Conservation (phyloP, 1,140 invertebrate genomes). For the Bilobella aurantiaca region DNA sequence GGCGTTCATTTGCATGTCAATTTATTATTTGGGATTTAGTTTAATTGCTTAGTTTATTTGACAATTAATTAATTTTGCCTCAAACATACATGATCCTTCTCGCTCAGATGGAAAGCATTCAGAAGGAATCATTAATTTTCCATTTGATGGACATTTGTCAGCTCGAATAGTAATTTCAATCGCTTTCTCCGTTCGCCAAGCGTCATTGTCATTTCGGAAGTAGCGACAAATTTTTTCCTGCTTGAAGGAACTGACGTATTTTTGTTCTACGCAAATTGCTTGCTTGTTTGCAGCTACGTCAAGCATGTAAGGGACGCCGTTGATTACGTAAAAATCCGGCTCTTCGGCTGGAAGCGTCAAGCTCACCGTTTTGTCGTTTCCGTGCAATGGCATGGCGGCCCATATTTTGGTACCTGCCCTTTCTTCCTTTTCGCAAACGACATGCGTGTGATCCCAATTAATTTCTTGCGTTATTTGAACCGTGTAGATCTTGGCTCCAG, state of each 20-base stretch:
- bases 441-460: constrained; percentile 3
- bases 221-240: background rate
- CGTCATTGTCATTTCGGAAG: constrained; percentile 3
- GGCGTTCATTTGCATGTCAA: too few species aligned
- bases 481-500: background rate
- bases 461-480: constrained; percentile 2
- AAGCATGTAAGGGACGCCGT: background rate
- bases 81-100: background rate
- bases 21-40: background rate
- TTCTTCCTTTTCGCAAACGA: constrained; percentile 1
- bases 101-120: background rate
- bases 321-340: constrained; percentile 1
- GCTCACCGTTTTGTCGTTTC: background rate
- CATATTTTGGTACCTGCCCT: background rate
- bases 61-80: too few species aligned
- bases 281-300: background rate
- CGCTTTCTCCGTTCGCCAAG: background rate
- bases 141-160: background rate
- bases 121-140: background rate
- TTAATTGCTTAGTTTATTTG: too few species aligned
- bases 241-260: background rate
- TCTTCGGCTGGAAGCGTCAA: background rate
- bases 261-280: background rate
- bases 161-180: background rate
- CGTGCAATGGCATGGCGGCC: background rate